Base-by-base conservation (phyloP, 2,888 invertebrate genomes). In the Dryomyza anilis region DNA sequence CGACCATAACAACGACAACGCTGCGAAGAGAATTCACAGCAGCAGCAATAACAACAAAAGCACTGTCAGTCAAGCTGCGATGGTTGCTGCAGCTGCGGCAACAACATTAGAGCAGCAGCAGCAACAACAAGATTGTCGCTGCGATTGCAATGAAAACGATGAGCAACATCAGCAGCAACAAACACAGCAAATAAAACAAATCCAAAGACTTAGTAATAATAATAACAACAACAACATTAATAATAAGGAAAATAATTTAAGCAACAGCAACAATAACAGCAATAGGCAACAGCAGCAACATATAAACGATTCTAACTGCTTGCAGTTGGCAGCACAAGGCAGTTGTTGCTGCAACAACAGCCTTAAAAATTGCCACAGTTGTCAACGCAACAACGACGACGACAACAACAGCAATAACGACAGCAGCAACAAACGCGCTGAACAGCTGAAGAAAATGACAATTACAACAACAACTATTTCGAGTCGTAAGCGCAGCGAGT, bases 171-270 rank as follows among this genome's bases (percentile, higher is more conserved):
- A 50, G 48, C 48, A 50, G 36, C 19, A 25, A 10, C 21, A 67
- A 55, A 27, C 65, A 62, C 67, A 68, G 63, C 73, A 70, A n/a
- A 39, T 46, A 56, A 60, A 70, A 68, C 71, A 71, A 75, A 78
- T 73, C 79, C 79, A 79, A 79, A 79, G 79, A 79, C 77, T 77
- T 78, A 79, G 79, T 72, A 74, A 75, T 77, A 73, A 70, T 66
- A 43, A 56, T 72, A n/a, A n/a, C n/a, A n/a, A n/a, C n/a, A n/a
- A n/a, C n/a, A n/a, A n/a, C n/a, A n/a, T n/a, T n/a, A 71, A 61
- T 68, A 66, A 70, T 70, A 70, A 69, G 64, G 67, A 69, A 30
- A 65, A 62, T 52, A 67, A 58, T 21, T 19, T 67, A 65, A 65
- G 63, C 64, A 67, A 65, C 68, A 68, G 14, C 23, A 53, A 53